phyloP scores from a whole-genome alignment of 2,113 vertebrate genomes.

The Gallinago paraguaiae region DNA sequence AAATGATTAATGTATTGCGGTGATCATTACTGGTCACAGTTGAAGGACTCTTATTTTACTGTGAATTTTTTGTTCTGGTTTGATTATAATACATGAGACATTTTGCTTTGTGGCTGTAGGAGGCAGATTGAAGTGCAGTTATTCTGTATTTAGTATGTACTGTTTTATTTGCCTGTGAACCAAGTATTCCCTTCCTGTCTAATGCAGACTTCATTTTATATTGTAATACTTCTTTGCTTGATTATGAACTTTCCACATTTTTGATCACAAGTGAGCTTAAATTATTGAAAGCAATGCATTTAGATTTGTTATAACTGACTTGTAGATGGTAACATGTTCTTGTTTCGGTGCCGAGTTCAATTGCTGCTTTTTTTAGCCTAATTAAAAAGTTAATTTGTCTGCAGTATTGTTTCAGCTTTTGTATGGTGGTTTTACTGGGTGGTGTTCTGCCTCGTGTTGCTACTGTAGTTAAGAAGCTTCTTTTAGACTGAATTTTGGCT shows the following conservation, averaged over 20 bases:
- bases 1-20: not conserved
- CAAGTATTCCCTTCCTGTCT: not conserved
- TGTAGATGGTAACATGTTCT: not conserved
- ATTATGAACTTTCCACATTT: not conserved
- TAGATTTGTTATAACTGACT: not conserved
- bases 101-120: not conserved
- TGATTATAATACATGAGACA: not conserved
- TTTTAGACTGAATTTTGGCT: not conserved
- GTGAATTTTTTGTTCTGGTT: not conserved
- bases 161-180: not conserved
- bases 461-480: not conserved
- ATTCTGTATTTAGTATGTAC: not conserved
- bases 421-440: not conserved
- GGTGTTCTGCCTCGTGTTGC: not conserved
- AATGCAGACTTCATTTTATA: not conserved
- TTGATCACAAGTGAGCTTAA: not conserved
- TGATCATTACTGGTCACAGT: not conserved
- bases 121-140: not conserved
- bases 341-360: not conserved
- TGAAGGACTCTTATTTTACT: not conserved
- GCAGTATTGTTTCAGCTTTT: not conserved
- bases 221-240: not conserved
- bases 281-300: not conserved
- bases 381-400: not conserved
- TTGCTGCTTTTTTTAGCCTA: not conserved